Evolutionary conservation across 1,140 invertebrate species (phyloP).

Genomic region (Calycopis cecrops): DNA sequence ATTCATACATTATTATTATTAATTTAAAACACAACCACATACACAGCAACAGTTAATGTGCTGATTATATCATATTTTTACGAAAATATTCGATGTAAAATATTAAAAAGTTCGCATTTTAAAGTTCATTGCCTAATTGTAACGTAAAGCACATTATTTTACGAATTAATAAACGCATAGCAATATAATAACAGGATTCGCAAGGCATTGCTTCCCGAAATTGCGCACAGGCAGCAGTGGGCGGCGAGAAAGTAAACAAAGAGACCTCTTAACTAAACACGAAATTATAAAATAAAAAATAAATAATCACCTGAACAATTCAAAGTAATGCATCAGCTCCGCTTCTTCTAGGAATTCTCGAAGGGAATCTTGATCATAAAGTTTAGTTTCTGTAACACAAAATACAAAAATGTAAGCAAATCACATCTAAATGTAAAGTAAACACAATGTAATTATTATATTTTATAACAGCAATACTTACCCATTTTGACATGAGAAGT

Average conservation of each 20-base stretch:
- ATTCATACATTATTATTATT: too few relatives aligned
- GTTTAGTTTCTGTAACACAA: constrained; percentile 43
- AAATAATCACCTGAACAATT: constrained; percentile 53
- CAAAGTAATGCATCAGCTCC: constrained; percentile 58
- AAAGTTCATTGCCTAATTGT: too few relatives aligned
- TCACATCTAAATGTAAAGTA: constrained; percentile 10
- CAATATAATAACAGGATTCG: too few relatives aligned
- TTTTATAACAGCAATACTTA: background rate
- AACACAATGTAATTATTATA: constrained; percentile 5
- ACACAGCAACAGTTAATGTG: too few relatives aligned
- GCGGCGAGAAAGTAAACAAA: constrained; percentile 10
- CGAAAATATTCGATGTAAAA: too few relatives aligned
- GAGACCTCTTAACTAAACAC: constrained; percentile 6
- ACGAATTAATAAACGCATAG: too few relatives aligned
- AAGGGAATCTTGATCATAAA: constrained; percentile 45
- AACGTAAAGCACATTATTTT: too few relatives aligned
- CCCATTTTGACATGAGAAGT: background rate
- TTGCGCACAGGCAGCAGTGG: too few relatives aligned
- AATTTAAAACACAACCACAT: too few relatives aligned
- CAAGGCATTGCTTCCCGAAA: too few relatives aligned
- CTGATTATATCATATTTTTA: too few relatives aligned
- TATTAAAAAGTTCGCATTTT: too few relatives aligned
- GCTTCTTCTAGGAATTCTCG: constrained; percentile 61
- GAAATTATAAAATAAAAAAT: background rate
- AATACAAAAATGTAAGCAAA: constrained; percentile 23